A percentile compares a stretch with the other conserved stretches of the same genome.
These are phyloP conservation scores for Drosophila acutilabella DNA, from an alignment of 2,888 invertebrate species.

Conservation along the genomic window DNA sequence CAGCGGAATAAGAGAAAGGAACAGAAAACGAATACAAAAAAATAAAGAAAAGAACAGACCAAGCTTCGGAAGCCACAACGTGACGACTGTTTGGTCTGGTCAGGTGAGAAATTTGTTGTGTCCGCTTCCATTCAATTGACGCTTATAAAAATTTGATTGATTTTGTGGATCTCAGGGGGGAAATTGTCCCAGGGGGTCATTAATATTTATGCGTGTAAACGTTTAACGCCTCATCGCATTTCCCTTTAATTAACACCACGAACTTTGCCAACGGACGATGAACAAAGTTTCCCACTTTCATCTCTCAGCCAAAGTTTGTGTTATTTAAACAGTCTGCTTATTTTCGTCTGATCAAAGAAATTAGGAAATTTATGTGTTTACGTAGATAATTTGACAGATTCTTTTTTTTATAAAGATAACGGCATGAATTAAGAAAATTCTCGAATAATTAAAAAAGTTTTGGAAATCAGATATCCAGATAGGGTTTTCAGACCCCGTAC, in stretches of 20 bases:
- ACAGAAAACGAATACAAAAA: conserved; percentile 2
- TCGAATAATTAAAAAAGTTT: too few relatives aligned
- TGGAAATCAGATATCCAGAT: too few relatives aligned
- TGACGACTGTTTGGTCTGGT: conserved; percentile 7
- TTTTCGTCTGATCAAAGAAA: conserved; percentile 28
- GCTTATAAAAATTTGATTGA: conserved; percentile 67
- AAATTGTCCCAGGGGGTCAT: conserved; percentile 17
- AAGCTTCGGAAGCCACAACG: conserved; percentile 15
- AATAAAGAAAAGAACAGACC: conserved; percentile 21
- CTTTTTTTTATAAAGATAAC: too few relatives aligned
- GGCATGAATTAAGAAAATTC: too few relatives aligned
- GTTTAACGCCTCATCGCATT: conserved; percentile 54
- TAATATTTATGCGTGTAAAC: conserved; percentile 71
- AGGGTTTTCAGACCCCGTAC: too few relatives aligned
- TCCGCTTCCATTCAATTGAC: conserved; percentile 46
- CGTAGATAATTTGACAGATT: too few relatives aligned
- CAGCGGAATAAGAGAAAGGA: not conserved
- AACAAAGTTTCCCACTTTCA: conserved; percentile 7
- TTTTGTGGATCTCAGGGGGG: conserved; percentile 34
- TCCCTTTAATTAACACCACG: conserved; percentile 29
- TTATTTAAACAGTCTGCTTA: conserved; percentile 21
- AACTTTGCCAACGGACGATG: conserved; percentile 5
- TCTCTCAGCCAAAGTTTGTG: conserved; percentile 1
- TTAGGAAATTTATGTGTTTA: too few relatives aligned
- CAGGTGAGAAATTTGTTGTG: conserved; percentile 32